Evolutionary conservation across 2,797 vertebrate genomes (phyloP).

Genomic region (Liasis olivaceus): DNA sequence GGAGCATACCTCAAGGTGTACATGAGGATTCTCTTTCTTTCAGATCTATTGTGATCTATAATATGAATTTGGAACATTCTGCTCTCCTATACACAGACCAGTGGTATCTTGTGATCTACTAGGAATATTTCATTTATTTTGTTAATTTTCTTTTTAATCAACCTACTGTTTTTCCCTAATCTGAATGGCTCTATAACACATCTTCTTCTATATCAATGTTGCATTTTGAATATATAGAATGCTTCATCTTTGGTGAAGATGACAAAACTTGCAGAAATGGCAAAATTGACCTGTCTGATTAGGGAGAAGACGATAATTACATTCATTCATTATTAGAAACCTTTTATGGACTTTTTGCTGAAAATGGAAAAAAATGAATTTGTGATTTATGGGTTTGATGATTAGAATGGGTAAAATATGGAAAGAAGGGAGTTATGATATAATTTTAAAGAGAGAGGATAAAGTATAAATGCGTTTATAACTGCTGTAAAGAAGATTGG

Average conservation of each 20-base stretch:
- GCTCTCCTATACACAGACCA: background rate
- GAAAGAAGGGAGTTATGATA: no score
- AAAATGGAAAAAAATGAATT: no score
- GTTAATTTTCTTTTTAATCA: background rate
- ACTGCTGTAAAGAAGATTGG: no score
- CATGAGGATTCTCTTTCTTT: background rate
- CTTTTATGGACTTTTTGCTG: no score
- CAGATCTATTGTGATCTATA: background rate
- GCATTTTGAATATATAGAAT: background rate
- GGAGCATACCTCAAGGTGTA: background rate
- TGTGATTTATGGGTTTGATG: no score
- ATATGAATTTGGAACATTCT: background rate
- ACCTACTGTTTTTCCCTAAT: background rate
- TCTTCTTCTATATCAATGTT: background rate
- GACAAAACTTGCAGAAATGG: background rate
- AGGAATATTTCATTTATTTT: background rate
- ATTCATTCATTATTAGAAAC: background rate
- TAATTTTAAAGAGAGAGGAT: no score
- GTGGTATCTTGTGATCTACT: background rate
- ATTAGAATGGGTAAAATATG: no score
- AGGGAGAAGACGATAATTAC: background rate
- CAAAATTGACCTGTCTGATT: background rate
- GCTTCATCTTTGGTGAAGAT: background rate
- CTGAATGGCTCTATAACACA: background rate
- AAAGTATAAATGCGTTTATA: no score